These are phyloP conservation scores for Diglossa cyanea DNA, from an alignment of 2,797 vertebrate genomes.

Conservation along the genomic window DNA sequence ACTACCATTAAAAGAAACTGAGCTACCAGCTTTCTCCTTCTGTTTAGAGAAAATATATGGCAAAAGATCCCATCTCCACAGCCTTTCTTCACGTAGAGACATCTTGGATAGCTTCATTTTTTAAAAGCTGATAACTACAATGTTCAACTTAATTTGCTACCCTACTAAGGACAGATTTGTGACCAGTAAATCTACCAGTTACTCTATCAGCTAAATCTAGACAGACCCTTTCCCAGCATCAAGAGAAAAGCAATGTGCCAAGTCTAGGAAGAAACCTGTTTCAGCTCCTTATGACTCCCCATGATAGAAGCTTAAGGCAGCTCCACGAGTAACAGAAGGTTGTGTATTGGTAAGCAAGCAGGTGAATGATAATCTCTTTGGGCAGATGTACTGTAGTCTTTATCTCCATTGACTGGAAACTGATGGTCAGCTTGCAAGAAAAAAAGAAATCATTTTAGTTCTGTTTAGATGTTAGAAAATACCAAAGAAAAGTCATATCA, in stretches of 20 bases:
- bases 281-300: background rate
- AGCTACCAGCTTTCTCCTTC: background rate
- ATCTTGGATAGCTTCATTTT: background rate
- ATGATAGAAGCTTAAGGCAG: background rate
- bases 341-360: background rate
- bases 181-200: background rate
- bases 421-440: background rate
- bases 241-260: constrained; percentile 2
- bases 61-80: background rate
- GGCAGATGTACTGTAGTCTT: background rate
- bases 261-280: background rate
- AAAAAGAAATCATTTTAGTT: background rate
- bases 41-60: background rate
- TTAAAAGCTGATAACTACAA: background rate
- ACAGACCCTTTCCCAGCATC: background rate
- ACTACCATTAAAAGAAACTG: background rate
- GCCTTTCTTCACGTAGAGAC: background rate
- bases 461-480: background rate
- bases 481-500: background rate
- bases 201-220: background rate
- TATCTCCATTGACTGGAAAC: constrained; percentile 18
- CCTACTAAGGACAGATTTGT: background rate
- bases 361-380: background rate
- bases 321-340: background rate
- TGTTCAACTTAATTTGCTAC: background rate